Conservation (phyloP, 2,888 invertebrate genomes). For the Mesorhabditis spiculigera region DNA sequence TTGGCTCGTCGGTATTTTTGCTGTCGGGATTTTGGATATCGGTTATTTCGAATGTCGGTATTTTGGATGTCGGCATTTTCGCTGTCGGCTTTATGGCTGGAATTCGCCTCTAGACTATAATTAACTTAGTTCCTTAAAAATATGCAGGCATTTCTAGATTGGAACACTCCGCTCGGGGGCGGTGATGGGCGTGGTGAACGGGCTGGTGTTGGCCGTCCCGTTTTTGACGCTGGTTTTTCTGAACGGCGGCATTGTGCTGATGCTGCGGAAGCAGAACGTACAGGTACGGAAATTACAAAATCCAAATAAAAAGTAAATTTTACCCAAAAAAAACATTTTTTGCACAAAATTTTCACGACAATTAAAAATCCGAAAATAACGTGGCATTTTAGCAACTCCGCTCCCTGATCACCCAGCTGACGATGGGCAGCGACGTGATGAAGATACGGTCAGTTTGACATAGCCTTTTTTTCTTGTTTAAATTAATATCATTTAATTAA, state of each 20-base stretch:
- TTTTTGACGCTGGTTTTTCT: slow-evolving; percentile 54
- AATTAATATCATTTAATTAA: no score
- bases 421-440: slow-evolving; percentile 54
- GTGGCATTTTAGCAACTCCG: slow-evolving; percentile 47
- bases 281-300: slow-evolving; percentile 22
- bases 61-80: no score
- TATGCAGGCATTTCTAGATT: neutral
- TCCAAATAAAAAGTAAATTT: neutral
- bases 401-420: slow-evolving; percentile 53
- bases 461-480: neutral
- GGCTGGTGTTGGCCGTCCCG: slow-evolving; percentile 43
- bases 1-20: no score
- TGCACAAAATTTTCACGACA: neutral
- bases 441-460: slow-evolving; percentile 32
- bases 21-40: no score
- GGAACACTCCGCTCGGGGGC: neutral
- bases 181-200: slow-evolving; percentile 25
- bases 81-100: no score
- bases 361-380: neutral
- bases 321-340: neutral
- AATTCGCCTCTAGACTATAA: neutral
- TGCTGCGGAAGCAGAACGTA: slow-evolving; percentile 53
- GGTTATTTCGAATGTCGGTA: no score
- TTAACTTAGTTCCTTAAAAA: no score
- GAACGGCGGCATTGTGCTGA: slow-evolving; percentile 55